Evolutionary conservation across 2,797 vertebrate genomes (phyloP), one percentile per base, ranked within the genome.

Genomic region (Siniperca undulata): DNA sequence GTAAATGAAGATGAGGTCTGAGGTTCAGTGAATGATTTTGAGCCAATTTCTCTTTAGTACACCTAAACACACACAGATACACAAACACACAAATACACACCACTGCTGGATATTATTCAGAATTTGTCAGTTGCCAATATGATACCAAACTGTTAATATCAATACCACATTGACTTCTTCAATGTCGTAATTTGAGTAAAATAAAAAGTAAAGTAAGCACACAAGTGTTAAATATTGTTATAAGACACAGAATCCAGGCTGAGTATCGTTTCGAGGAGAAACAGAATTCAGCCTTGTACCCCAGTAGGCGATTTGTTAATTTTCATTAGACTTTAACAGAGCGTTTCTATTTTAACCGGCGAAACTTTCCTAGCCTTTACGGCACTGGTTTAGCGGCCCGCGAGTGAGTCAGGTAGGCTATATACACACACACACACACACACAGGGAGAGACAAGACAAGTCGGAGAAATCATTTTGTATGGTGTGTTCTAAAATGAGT

Each of bases 21-120:
- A 48, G 44, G 55, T 61, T 80, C 65, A 74, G 13, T 65, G 36
- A 77, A 50, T 70, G 62, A 72, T 73, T 81, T 58, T 48, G 9
- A 52, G 46, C 22, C 46, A 58, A 1, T 78, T 75, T 85, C 5
- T 73, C 16, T 60, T 66, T 78, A n/a, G 62, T 34, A 50, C 24
- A 78, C 48, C 5, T 58, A 3, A n/a, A 72, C 55, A 62, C 50
- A 27, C 61, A 46, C 50, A 27, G 24, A 40, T 4, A 24, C 44
- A 53, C 24, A 48, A 20, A 58, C 42, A 34, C 44, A 52, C 40
- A 55, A 10, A 71, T 42, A 70, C n/a, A n/a, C 19, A 48, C 36
- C 48, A 55, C 36, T 22, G 53, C 70, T 46, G 22, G 8, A n/a
- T 24, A 4, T 70, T 56, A 12, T 42, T 42, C 22, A 42, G 0